A percentile compares a stretch with the other conserved stretches of the same genome.
phyloP scores from a whole-genome alignment of 2,888 invertebrate genomes.

The Tipula unca region DNA sequence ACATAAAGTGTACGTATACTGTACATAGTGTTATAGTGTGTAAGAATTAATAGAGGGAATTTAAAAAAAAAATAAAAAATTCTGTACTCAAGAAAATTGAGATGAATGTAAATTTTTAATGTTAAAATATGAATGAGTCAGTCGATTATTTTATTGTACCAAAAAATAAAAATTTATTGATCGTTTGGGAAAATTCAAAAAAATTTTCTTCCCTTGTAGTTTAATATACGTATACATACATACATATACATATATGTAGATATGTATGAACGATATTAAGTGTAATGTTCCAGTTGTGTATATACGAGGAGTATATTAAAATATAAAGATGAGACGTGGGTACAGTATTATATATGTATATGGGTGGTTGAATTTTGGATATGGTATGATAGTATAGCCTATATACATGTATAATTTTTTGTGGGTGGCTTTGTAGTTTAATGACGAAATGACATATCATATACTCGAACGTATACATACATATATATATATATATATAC shows the following conservation, averaged over 20 bases:
- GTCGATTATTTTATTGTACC: slow-evolving; percentile 14
- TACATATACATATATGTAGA: neutral
- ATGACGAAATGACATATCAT: neutral
- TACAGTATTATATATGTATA: neutral
- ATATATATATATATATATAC: neutral
- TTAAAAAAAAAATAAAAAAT: too few species aligned
- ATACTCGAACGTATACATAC: neutral
- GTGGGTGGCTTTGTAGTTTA: neutral
- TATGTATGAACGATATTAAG: neutral
- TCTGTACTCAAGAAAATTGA: neutral
- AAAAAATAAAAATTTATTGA: neutral
- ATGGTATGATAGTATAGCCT: neutral
- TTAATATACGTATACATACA: neutral
- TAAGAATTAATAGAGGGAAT: neutral
- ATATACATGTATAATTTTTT: neutral
- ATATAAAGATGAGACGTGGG: neutral
- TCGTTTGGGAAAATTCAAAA: neutral
- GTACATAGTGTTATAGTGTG: neutral
- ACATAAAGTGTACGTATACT: neutral
- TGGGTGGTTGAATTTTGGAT: neutral
- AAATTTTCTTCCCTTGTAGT: neutral
- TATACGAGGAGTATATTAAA: neutral
- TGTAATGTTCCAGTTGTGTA: neutral
- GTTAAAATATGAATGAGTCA: neutral
- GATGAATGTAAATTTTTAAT: slow-evolving; percentile 14